Evolutionary conservation across 2,797 vertebrate genomes (phyloP), one percentile per base, ranked within the genome.

Genomic region (Ambastaia sidthimunki): DNA sequence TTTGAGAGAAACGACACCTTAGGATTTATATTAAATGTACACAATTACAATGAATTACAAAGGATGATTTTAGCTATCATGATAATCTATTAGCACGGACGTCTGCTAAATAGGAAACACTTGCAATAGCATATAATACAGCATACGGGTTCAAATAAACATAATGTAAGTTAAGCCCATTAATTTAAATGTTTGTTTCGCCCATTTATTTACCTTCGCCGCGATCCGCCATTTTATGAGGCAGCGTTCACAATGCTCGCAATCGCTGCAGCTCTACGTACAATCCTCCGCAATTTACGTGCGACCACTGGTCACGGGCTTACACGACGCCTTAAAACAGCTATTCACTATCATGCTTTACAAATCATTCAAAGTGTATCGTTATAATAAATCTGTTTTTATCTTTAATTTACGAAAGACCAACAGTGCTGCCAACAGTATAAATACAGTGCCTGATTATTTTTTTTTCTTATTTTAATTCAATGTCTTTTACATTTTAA

Each of bases 221-320:
- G 59, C 88, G 89, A 70, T 88, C 91, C 91, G 93, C 94, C 94
- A 95, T 95, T 92, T 94, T 93, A 92, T 77, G 91, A 81, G 62
- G 69, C 67, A 63, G 28, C 60, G n/a, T 55, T 71, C 21, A 66
- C 52, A 57, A 67, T 76, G 76, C 76, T 78, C 69, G 71, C 70
- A 79, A 23, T 2, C 12, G 16, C 66, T 7, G 37, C 31, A 2
- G 47, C 13, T 37, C 63, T 16, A 52, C 74, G 80, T 72, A 76
- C 65, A 63, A 31, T 21, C 21, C 57, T 82, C 62, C 80, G 80
- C 72, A 69, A 66, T 2, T 52, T 81, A 31, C 80, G 80, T 76
- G 7, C 41, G 7, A 9, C 16, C 28, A 19, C 28, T 18, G 31
- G 12, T 13, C 18, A 21, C 2, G 1, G 19, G n/a, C 16, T 4